These are phyloP conservation scores for Tipula unca DNA, from an alignment of 2,888 invertebrate species.

Conservation along the genomic window DNA sequence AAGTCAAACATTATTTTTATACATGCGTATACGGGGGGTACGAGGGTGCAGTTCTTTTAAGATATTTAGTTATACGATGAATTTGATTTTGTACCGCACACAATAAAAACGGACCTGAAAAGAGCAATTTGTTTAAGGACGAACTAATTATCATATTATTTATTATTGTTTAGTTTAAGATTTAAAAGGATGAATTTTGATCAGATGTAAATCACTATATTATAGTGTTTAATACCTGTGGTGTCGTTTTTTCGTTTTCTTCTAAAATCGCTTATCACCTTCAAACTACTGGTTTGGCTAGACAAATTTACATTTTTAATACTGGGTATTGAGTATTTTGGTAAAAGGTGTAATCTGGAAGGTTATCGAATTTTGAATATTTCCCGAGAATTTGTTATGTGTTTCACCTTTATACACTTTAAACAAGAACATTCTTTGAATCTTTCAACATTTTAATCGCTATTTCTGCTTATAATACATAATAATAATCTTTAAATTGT, in stretches of 20 bases:
- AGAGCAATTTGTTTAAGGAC: neutral
- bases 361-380: neutral
- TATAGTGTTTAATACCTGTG: neutral
- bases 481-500: neutral
- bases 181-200: neutral
- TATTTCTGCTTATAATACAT: neutral
- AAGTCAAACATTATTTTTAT: neutral
- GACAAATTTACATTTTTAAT: neutral
- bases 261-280: neutral
- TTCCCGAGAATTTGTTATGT: neutral
- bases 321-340: neutral
- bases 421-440: neutral
- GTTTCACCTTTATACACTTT: neutral
- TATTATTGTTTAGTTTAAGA: neutral
- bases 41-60: neutral
- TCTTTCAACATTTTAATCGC: neutral
- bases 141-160: neutral
- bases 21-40: neutral
- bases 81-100: neutral
- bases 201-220: neutral
- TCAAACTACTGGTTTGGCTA: neutral
- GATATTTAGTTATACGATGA: neutral
- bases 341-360: neutral
- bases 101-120: neutral
- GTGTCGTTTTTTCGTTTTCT: neutral